phyloP scores from a whole-genome alignment of 2,113 vertebrate genomes.

The Eulemur rufifrons region DNA sequence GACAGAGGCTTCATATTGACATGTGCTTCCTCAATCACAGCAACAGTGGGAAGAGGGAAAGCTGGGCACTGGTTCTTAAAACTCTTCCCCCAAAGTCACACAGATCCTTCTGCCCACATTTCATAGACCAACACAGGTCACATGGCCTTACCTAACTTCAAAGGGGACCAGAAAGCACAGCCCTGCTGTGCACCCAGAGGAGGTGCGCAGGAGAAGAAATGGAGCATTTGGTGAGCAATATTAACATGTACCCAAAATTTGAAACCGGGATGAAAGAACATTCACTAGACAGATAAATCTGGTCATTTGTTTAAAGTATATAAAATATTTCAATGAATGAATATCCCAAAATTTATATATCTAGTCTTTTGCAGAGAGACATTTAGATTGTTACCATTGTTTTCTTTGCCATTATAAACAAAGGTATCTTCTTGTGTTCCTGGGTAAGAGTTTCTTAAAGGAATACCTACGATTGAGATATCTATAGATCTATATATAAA shows the following conservation, averaged over 20 bases:
- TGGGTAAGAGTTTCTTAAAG: conserved; percentile 15
- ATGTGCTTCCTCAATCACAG: background rate
- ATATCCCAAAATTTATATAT: conserved; percentile 3
- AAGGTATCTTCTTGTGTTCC: background rate
- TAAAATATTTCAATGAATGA: background rate
- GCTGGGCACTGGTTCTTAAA: background rate
- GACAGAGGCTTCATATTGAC: background rate
- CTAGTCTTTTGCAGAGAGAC: background rate
- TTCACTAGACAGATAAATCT: background rate
- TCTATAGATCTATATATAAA: background rate
- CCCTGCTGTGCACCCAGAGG: background rate
- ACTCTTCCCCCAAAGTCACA: background rate
- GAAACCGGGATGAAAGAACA: background rate
- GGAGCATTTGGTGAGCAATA: background rate
- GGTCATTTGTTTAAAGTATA: background rate
- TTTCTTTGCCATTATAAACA: conserved; percentile 20
- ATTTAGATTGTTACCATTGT: background rate
- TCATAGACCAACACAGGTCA: background rate
- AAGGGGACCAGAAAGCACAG: background rate
- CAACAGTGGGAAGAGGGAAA: background rate
- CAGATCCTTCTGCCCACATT: background rate
- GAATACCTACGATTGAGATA: background rate
- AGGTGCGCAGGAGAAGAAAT: background rate
- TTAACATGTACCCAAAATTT: background rate
- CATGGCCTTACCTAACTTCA: background rate